Base-by-base conservation (phyloP, 2,113 vertebrate genomes). In the Poeciliopsis retropinna region DNA sequence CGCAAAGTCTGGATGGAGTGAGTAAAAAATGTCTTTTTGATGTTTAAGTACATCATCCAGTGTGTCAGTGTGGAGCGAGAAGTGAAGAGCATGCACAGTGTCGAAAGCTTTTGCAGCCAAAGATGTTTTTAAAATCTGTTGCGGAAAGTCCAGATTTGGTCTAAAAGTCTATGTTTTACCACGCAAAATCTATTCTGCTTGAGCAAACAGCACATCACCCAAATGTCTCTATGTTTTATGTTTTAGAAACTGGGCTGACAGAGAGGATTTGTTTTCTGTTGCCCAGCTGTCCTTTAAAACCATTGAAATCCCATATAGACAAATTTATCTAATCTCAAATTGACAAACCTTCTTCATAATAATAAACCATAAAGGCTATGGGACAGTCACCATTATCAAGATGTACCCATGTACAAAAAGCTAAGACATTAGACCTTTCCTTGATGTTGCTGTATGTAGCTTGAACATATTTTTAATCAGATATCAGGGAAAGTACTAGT, bases 21-120 rank as follows among this genome's bases (percentile, higher is more conserved):
- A 81, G 75, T 57, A 73, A 57, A 72, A 81, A 47, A 81, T 17
- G 29, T 67, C 34, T 75, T 80, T 71, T 79, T 73, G 63, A 76
- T 73, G 80, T 81, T 76, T 69, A 72, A 75, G 67, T 65, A 60
- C 67, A 68, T 74, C 70, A 77, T 70, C 66, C 63, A 72, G 63
- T 74, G 27, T 72, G 71, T 83, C 63, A 29, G 65, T 0, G 5
- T 73, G 72, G 47, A 67, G 44, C 51, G 31, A 61, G 73, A 60
- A 62, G n/a, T 79, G 5, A 7, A 60, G 64, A 80, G 62, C 64
- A n/a, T 64, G 17, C 31, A 39, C 22, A 28, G 30, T 1, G 64
- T 32, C 4, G 39, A 78, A 83, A 78, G 72, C 61, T 75, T 54
- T 70, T 12, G 64, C 19, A 39, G 72, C 81, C 62, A 79, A 60